Base-by-base conservation (phyloP, 2,113 vertebrate species). In the Thalassoma bifasciatum region DNA sequence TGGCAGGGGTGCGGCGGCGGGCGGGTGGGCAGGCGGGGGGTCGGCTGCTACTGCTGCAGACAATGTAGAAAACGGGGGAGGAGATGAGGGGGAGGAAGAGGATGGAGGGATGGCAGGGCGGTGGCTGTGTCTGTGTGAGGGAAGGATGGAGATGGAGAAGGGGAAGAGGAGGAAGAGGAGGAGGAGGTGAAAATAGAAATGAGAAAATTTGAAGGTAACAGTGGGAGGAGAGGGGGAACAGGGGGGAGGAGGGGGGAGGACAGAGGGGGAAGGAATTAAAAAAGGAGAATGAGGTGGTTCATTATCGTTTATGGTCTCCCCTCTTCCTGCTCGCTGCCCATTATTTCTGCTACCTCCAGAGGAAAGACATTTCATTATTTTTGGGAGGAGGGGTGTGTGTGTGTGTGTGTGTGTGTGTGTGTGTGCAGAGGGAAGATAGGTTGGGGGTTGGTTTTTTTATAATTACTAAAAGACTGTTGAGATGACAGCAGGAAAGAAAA, bases 341-440 rank as follows among this genome's bases (percentile, higher is more conserved):
- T 92, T 91, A 90, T 85, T 90, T 59, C 82, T 61, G 77, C 82
- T 81, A 49, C 69, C 88, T 91, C 89, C 56, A 77, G 80, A 87
- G 87, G 88, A 87, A 88, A 87, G 86, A 87, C 68, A 72, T 86
- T 88, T 88, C 72, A 84, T 90, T 87, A 89, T 85, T 90, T 90
- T 86, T 80, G 72, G 76, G 79, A 79, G 85, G 71, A 70, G 77
- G 80, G 54, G 77, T 53, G 51, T 70, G 65, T 57, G 69, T 22
- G 59, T 64, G 68, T 66, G 46, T 23, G 30, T 64, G 61, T 64
- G 61, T 34, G 44, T 61, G 40, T 50, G 53, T 11, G 64, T 22
- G 19, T 58, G 22, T 68, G 54, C 1, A 40, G 49, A 34, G 42
- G 34, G 37, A 40, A 62, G 63, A 62, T 53, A 57, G 70, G 80